phyloP scores from a whole-genome alignment of 2,113 vertebrate genomes.

The Erythrocercus mccallii region DNA sequence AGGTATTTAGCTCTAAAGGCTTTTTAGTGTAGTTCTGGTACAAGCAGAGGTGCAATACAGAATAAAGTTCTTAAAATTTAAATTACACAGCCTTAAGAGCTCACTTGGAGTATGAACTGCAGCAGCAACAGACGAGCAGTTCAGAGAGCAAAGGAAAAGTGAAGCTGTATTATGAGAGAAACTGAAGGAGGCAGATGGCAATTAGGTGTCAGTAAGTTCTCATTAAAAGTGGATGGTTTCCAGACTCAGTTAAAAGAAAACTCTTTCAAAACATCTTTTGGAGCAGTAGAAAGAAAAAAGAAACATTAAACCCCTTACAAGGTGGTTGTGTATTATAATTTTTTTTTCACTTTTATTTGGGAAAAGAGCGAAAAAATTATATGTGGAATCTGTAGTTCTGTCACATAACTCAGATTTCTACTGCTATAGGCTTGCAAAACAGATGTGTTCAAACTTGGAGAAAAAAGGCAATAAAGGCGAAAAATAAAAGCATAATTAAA shows the following conservation, averaged over 20 bases:
- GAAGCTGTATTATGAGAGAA: neutral
- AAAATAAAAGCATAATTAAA: neutral
- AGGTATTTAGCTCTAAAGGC: neutral
- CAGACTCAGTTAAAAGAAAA: neutral
- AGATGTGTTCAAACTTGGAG: neutral
- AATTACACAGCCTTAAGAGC: neutral
- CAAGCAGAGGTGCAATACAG: neutral
- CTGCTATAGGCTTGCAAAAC: neutral
- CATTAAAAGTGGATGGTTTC: constrained; percentile 9
- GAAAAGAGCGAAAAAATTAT: neutral
- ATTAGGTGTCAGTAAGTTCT: constrained; percentile 18
- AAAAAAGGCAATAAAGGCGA: neutral
- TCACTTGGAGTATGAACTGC: neutral
- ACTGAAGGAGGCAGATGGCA: constrained; percentile 21
- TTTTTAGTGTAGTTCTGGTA: neutral
- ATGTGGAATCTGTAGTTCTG: neutral
- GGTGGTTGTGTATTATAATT: neutral
- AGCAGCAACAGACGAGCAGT: neutral
- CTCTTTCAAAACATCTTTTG: neutral
- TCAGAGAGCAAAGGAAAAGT: constrained; percentile 6
- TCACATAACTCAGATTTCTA: neutral
- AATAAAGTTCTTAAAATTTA: neutral
- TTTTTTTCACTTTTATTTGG: neutral
- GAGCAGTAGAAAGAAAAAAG: neutral
- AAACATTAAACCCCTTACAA: neutral